Base-by-base conservation (phyloP, 2,113 vertebrate species). In the Triplophysa siluroides region DNA sequence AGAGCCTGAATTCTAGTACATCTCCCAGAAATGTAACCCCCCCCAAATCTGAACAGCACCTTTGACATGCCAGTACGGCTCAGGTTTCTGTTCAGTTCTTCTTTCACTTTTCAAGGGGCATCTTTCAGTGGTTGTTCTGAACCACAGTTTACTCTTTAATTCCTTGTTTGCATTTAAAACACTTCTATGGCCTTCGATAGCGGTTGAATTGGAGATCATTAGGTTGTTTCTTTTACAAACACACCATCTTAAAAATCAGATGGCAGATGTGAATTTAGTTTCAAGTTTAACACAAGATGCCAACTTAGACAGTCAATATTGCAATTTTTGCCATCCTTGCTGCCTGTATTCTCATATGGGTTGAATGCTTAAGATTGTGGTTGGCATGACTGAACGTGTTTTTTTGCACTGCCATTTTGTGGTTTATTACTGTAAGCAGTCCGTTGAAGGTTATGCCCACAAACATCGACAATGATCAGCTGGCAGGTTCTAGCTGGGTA, bases 11-110 rank as follows among this genome's bases (percentile, higher is more conserved):
- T 18, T 64, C 23, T 62, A 47, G 21, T 78, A 21, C 50, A 56
- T 70, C 47, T 19, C 50, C 21, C 29, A 62, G 77, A 82, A 76
- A 63, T 80, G 19, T 64, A 67, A 65, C 7, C 54, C 4, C 52
- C 18, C 52, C 52, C 18, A 33, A 16, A 24, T 71, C 38, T 52
- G 38, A 71, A 23, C 64, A 67, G 69, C 33, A 13, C 23, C n/a
- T 9, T 63, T 79, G 73, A 82, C 69, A 70, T 73, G n/a, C 43
- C 58, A 50, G 65, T 52, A 58, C 38, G 84, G 72, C 84, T 83
- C 90, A 89, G 87, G 87, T 86, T 11, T 26, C 33, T 81, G 61
- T 81, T 83, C 83, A 88, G 78, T 78, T 87, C n/a, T 69, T 47
- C 21, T 86, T 83, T 62, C 79, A 58, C 29, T 64, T 67, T 0